Base-by-base conservation (phyloP, 1,140 invertebrate species). In the Ditylenchus dipsaci region DNA sequence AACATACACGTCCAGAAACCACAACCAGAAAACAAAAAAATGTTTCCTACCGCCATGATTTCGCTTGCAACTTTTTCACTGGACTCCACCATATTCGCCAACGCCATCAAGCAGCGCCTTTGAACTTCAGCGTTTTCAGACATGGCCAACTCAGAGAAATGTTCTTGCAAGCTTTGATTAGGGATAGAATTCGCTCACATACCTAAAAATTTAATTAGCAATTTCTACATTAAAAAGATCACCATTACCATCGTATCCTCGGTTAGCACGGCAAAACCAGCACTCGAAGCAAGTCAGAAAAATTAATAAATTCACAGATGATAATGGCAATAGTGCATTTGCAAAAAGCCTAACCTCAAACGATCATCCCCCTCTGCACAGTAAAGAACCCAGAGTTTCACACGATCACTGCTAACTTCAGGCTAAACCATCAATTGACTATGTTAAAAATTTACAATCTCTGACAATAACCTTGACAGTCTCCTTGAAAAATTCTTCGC, bases 381-480 rank as follows among this genome's bases (percentile, higher is more conserved):
- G 59, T 82, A 82, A 13, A 82, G 69, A 23, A 73, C 66, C 81
- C 81, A 82, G 15, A 83, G 58, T 49, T 82, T 82, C 1, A 82
- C 57, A n/a, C 75, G 67, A 47, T 82, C 80, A 11, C 74, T 80
- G 53, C 80, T 80, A 19, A 38, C 3, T 38, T 38, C 33, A 38
- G 72, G 68, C 49, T 62, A 71, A 57, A 60, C 29, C n/a, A n/a
- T n/a, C n/a, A n/a, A n/a, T n/a, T n/a, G n/a, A n/a, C n/a, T 21
- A 63, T 38, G 17, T 17, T 0, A 45, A 21, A 1, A 65, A 17
- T 45, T 30, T 19, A 27, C 33, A 21, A 45, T 56, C 62, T 59
- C 15, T 49, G 1, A 45, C 11, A 45, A 45, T 29, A 38, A 78
- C 74, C 65, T 78, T 76, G 1, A 76, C 62, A 21, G 75, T 78